Conservation (phyloP, 2,888 invertebrate species). For the Thysanoteuthis rhombus region DNA sequence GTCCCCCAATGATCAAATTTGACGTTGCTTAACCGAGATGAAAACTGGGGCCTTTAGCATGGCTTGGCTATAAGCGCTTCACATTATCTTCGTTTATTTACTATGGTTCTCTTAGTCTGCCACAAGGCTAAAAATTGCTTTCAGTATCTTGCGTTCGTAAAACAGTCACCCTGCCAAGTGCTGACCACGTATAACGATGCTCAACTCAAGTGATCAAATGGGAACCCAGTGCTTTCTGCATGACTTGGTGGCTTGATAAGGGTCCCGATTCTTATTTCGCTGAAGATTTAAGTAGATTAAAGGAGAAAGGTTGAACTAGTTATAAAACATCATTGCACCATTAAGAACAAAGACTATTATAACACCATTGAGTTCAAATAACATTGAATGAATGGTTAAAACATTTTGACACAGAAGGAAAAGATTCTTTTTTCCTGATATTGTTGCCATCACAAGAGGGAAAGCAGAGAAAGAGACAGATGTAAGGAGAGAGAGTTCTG, state of each 20-base stretch:
- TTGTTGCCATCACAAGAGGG: not conserved
- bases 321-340: not conserved
- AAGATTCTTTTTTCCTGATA: not conserved
- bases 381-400: too few species aligned
- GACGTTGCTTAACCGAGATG: not conserved
- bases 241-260: not conserved
- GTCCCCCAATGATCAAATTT: not conserved
- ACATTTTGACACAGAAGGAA: not conserved
- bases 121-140: not conserved
- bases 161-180: not conserved
- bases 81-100: not conserved
- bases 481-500: not conserved
- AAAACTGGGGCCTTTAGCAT: not conserved
- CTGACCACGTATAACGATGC: not conserved
- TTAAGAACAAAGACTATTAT: too few species aligned
- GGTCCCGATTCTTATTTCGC: not conserved
- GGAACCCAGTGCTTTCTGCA: not conserved
- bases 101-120: not conserved
- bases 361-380: too few species aligned
- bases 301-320: not conserved
- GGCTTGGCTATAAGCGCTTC: not conserved
- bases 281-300: too few species aligned
- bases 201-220: not conserved
- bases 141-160: not conserved
- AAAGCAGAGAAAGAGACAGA: not conserved